A percentile compares a stretch with the other conserved stretches of the same genome.
Conservation (phyloP, 2,888 invertebrate genomes). For the Lamproptera curius region DNA sequence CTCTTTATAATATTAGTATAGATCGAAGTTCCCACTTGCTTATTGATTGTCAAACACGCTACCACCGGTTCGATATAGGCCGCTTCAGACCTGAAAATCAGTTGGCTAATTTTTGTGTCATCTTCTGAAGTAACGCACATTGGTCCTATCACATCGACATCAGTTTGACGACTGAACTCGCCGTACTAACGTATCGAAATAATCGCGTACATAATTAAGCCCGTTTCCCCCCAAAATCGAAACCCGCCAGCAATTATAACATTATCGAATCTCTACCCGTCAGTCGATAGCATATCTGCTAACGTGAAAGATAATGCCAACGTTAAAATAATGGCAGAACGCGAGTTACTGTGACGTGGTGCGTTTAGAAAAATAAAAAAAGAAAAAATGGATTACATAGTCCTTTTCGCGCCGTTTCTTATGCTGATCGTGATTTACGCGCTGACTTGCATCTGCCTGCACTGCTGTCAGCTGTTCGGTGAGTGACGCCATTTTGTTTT, state of each 20-base stretch:
- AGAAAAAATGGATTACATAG: constrained; percentile 32
- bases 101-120: background rate
- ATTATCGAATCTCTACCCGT: constrained; percentile 23
- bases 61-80: too few relatives aligned
- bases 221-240: constrained; percentile 8
- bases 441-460: constrained; percentile 46
- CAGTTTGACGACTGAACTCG: too few relatives aligned
- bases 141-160: background rate
- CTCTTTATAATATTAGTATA: too few relatives aligned
- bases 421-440: constrained; percentile 38
- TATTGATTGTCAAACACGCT: too few relatives aligned
- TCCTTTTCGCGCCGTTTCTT: constrained; percentile 34
- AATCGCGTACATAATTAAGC: too few relatives aligned
- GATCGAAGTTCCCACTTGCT: too few relatives aligned
- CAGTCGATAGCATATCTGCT: constrained; percentile 18
- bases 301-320: constrained; percentile 15
- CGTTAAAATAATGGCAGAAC: background rate
- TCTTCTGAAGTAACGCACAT: too few relatives aligned
- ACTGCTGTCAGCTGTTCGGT: constrained; percentile 49
- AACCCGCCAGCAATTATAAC: constrained; percentile 23
- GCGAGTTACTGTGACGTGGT: constrained; percentile 14
- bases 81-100: background rate
- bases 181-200: background rate
- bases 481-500: constrained; percentile 31
- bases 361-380: background rate